phyloP scores from a whole-genome alignment of 2,797 vertebrate genomes.

The Enteromius argenteus region DNA sequence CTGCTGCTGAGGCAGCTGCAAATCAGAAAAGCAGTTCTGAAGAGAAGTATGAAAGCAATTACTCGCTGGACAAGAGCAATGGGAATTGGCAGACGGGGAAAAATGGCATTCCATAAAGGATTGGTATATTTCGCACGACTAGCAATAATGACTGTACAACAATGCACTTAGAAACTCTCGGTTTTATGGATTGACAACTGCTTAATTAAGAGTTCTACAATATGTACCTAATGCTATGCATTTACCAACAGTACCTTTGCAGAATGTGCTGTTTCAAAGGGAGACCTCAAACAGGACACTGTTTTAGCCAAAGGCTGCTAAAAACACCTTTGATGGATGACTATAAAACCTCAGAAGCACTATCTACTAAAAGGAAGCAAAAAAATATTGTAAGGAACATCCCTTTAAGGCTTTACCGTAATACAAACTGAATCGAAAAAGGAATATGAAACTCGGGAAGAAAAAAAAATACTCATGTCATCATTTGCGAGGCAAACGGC shows the following conservation, averaged over 20 bases:
- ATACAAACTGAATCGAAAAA: slow-evolving; percentile 24
- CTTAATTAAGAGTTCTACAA: slow-evolving; percentile 35
- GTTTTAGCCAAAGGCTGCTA: slow-evolving; percentile 51
- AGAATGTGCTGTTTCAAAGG: slow-evolving; percentile 20
- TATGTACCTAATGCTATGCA: slow-evolving; percentile 52
- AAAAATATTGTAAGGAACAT: slow-evolving; percentile 30
- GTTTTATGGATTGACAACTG: slow-evolving; percentile 45
- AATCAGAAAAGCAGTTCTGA: slow-evolving; percentile 73
- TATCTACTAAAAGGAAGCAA: slow-evolving; percentile 20
- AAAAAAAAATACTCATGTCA: slow-evolving; percentile 24
- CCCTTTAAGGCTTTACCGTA: slow-evolving; percentile 53
- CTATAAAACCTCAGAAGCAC: slow-evolving; percentile 37
- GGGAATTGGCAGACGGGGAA: slow-evolving; percentile 85
- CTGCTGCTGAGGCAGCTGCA: slow-evolving; percentile 81
- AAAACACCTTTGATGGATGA: slow-evolving; percentile 41
- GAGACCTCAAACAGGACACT: slow-evolving; percentile 36
- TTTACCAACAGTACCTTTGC: slow-evolving; percentile 49
- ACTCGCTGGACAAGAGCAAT: slow-evolving; percentile 89
- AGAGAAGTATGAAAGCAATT: slow-evolving; percentile 81
- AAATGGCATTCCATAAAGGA: slow-evolving; percentile 75
- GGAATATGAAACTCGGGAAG: slow-evolving; percentile 20
- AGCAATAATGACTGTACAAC: slow-evolving; percentile 59
- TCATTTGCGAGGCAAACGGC: slow-evolving; percentile 40
- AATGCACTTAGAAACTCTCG: slow-evolving; percentile 55
- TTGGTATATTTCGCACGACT: slow-evolving; percentile 43